Evolutionary conservation across 2,888 invertebrate genomes (phyloP), one percentile per base, ranked within the genome.

Genomic region (Zelleria hepariella): DNA sequence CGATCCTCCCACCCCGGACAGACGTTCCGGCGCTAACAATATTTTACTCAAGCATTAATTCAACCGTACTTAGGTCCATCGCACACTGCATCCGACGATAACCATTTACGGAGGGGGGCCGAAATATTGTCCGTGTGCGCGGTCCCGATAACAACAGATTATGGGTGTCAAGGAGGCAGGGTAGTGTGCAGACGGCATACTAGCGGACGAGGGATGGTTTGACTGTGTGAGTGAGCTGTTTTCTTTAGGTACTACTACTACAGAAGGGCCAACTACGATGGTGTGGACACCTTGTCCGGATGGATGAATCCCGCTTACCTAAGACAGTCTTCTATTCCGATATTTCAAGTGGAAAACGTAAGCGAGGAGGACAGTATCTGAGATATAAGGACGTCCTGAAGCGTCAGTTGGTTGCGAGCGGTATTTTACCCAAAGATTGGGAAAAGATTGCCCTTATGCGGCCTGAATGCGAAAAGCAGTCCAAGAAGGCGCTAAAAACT

Each of bases 71-170:
- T 51, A 51, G 51, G 51, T 23, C 49, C 51, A 7, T 51, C 51
- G 51, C 20, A 51, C 51, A 51, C 51, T 51, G 51, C 51, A 57
- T 49, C 60, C 61, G 58, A 67, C 60, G 52, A 66, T 67, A 65
- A 59, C 68, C 64, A 62, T 66, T 42, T 68, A 32, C 57, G 62
- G 62, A 59, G 62, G 59, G 62, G 62, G 67, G 68, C 62, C 68
- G 65, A 75, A 75, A 76, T 76, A 75, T 75, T 51, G 76, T 68
- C 69, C 65, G 73, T 72, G 77, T 74, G 77, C 71, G 68, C 62
- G 63, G 64, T 65, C 64, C 70, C 74, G 79, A 80, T 78, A 79
- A 70, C 75, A 70, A 70, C 58, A 75, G 79, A 74, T 78, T 78
- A 78, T 77, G 78, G 72, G 75, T 75, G 72, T 72, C 15, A 42